Conservation (phyloP, 2,888 invertebrate species). For the Silvanus unidentatus region DNA sequence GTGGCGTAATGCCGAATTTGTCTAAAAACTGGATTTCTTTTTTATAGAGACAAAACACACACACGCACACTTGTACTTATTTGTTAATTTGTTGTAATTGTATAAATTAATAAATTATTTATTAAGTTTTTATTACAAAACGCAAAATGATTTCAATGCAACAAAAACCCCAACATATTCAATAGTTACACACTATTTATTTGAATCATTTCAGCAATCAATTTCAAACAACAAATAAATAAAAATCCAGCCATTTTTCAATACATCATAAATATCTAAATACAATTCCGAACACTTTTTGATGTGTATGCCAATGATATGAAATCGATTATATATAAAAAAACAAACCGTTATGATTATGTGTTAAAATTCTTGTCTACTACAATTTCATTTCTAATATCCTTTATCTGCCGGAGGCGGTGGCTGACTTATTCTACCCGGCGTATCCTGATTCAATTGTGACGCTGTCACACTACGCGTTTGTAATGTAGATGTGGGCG, state of each 20-base stretch:
- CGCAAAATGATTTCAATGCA: slow-evolving; percentile 4
- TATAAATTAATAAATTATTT: slow-evolving; percentile 28
- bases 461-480: slow-evolving; percentile 88
- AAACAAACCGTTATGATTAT: background rate
- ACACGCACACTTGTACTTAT: slow-evolving; percentile 19
- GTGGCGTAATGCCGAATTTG: slow-evolving; percentile 49
- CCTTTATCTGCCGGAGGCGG: slow-evolving; percentile 42
- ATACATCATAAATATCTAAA: background rate
- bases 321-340: slow-evolving; percentile 9
- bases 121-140: slow-evolving; percentile 31
- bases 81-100: slow-evolving; percentile 30
- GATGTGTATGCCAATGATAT: slow-evolving; percentile 25
- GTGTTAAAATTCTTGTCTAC: background rate
- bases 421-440: slow-evolving; percentile 69
- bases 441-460: slow-evolving; percentile 85
- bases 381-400: slow-evolving; percentile 14
- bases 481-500: slow-evolving; percentile 73
- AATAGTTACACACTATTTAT: background rate
- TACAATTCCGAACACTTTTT: background rate
- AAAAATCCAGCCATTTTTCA: too few relatives aligned
- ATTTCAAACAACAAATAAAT: too few relatives aligned
- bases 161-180: background rate
- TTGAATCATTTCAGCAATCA: too few relatives aligned
- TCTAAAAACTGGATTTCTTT: slow-evolving; percentile 16
- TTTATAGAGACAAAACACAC: background rate